A percentile compares a stretch with the other conserved stretches of the same genome.
Conservation (phyloP, 35 echinoderm and acorn worm species). For the Chiridota heheva region DNA sequence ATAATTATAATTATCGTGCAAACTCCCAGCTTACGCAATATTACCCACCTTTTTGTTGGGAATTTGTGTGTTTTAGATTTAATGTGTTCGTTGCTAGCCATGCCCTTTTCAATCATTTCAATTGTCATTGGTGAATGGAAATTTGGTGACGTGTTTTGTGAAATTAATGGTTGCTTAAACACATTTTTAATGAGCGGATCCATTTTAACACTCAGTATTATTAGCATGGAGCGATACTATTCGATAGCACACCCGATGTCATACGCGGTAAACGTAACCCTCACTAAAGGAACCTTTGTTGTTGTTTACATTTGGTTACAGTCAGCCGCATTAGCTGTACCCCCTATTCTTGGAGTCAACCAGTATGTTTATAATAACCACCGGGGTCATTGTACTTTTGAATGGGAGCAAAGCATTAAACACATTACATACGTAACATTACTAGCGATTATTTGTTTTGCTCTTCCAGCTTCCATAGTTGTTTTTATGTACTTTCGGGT, state of each 20-base stretch:
- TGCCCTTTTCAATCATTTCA: conserved; percentile 71
- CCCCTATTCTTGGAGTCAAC: conserved; percentile 70
- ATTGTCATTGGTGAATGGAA: conserved; percentile 53
- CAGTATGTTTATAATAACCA: conserved; percentile 56
- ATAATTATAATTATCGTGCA: conserved; percentile 61
- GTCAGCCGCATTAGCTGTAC: conserved; percentile 41
- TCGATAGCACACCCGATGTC: conserved; percentile 80
- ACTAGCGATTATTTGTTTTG: conserved; percentile 70
- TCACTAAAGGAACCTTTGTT: neutral
- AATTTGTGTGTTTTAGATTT: conserved; percentile 81
- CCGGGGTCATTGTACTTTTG: conserved; percentile 80
- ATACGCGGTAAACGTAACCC: conserved; percentile 60
- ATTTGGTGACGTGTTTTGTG: conserved; percentile 68
- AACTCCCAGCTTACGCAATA: conserved; percentile 71
- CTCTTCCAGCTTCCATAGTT: conserved; percentile 58
- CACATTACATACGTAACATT: conserved; percentile 59
- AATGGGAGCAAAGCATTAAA: conserved; percentile 45
- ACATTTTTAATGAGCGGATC: conserved; percentile 71
- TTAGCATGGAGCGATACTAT: conserved; percentile 82
- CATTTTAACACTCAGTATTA: conserved; percentile 60
- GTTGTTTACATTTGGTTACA: conserved; percentile 78
- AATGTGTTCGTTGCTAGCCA: conserved; percentile 47
- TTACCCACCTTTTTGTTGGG: conserved; percentile 69
- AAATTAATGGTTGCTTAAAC: conserved; percentile 72
- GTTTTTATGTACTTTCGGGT: conserved; percentile 72